Percentiles rank a stretch among this genome's conserved stretches.
phyloP scores from a whole-genome alignment of 2,113 vertebrate genomes.

The Thamnophis sirtalis region DNA sequence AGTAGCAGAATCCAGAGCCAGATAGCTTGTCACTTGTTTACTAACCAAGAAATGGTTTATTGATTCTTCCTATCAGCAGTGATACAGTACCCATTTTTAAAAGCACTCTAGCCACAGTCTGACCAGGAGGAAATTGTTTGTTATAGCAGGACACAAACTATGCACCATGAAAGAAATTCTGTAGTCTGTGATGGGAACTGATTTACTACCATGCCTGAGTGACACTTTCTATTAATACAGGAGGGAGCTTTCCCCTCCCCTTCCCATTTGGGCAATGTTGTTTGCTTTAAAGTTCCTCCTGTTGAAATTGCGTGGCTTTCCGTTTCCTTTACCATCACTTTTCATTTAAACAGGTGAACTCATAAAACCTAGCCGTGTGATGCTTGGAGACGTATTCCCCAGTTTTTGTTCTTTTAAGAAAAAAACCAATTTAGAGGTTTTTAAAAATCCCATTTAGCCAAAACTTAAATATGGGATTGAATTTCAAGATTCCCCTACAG shows the following conservation, averaged over 20 bases:
- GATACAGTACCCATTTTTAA: neutral
- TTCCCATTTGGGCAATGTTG: neutral
- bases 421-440: neutral
- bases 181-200: neutral
- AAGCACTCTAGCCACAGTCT: neutral
- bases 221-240: neutral
- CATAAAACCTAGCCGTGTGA: neutral
- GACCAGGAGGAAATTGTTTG: neutral
- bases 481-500: neutral
- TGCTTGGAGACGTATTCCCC: neutral
- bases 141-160: neutral
- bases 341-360: neutral
- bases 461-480: neutral
- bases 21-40: neutral
- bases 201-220: neutral
- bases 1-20: fast-evolving
- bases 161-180: neutral
- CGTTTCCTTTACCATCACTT: neutral
- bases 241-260: neutral
- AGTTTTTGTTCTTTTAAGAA: neutral
- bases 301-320: neutral
- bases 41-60: neutral
- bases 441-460: neutral
- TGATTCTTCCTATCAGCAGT: neutral
- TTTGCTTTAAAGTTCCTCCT: conserved; percentile 16